Conservation (phyloP, 1,140 invertebrate genomes). For the Drosophila pseudoananassae region DNA sequence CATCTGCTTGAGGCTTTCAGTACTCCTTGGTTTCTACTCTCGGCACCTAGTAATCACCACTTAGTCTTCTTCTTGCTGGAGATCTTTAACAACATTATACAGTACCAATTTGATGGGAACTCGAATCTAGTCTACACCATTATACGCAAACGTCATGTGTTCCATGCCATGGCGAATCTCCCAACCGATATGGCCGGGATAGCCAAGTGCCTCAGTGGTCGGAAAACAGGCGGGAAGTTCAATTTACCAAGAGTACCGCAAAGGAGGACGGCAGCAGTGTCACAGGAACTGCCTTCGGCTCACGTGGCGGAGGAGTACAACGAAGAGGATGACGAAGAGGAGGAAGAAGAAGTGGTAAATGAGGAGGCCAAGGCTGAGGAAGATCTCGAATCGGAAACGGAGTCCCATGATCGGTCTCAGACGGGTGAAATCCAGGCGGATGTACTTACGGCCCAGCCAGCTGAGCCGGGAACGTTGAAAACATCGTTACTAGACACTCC, state of each 20-base stretch:
- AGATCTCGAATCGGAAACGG: constrained; percentile 68
- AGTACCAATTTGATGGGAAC: constrained; percentile 99
- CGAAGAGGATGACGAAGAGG: constrained; percentile 56
- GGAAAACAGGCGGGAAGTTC: constrained; percentile 85
- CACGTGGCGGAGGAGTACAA: constrained; percentile 63
- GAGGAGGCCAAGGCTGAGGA: constrained; percentile 44
- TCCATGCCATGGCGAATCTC: constrained; percentile 97
- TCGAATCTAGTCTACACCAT: constrained; percentile 99
- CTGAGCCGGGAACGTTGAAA: constrained; percentile 95
- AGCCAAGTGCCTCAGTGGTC: constrained; percentile 91
- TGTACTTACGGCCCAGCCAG: constrained; percentile 90
- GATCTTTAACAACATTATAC: constrained; percentile 99
- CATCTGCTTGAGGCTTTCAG: constrained; percentile 99
- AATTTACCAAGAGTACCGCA: constrained; percentile 75
- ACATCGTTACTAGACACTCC: constrained; percentile 95
- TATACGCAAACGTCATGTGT: constrained; percentile 98
- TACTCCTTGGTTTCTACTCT: constrained; percentile 99
- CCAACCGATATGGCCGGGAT: constrained; percentile 96
- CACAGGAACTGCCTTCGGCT: constrained; percentile 61
- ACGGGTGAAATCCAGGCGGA: constrained; percentile 88
- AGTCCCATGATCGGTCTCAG: constrained; percentile 68
- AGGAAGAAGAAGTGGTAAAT: constrained; percentile 26
- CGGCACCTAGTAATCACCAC: constrained; percentile 98
- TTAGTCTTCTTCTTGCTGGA: constrained; percentile 99
- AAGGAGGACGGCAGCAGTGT: constrained; percentile 36